Percentiles rank a stretch among this genome's conserved stretches.
Conservation (phyloP, 1,140 invertebrate genomes). For the Bradynema listronoti region DNA sequence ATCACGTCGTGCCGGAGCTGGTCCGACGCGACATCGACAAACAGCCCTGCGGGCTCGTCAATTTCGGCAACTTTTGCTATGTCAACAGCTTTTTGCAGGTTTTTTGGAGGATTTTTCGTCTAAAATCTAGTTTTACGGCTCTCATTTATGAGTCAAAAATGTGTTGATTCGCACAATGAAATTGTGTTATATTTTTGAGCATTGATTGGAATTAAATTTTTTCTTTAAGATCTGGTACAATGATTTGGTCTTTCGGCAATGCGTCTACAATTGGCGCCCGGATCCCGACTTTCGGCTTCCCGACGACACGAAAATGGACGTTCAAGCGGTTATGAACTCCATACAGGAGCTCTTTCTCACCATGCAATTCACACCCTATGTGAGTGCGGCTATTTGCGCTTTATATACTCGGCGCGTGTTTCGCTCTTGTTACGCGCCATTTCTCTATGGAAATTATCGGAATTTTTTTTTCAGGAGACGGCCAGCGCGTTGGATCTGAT, state of each 20-base stretch:
- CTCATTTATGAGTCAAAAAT: no score
- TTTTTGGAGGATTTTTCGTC: no score
- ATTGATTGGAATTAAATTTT: neutral
- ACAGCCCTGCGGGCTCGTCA: conserved; percentile 48
- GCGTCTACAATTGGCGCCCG: conserved; percentile 47
- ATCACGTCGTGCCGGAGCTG: conserved; percentile 20
- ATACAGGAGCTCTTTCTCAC: conserved; percentile 48
- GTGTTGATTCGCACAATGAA: neutral
- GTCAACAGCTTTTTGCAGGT: conserved; percentile 56
- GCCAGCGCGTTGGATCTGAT: conserved; percentile 38
- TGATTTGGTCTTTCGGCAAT: conserved; percentile 50
- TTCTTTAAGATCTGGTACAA: conserved; percentile 52
- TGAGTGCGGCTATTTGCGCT: conserved; percentile 22
- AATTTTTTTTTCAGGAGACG: conserved; percentile 27
- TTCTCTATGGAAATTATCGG: neutral
- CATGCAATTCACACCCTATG: conserved; percentile 50
- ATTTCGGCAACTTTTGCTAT: conserved; percentile 52
- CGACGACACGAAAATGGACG: conserved; percentile 39
- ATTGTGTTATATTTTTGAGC: neutral
- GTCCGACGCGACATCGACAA: conserved; percentile 31
- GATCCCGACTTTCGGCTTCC: conserved; percentile 27
- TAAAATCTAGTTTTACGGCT: no score
- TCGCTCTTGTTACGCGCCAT: neutral
- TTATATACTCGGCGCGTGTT: neutral
- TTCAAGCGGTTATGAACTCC: conserved; percentile 45